Evolutionary conservation across 2,888 invertebrate genomes (phyloP), one percentile per base, ranked within the genome.

Genomic region (Aphidoletes aphidimyza): DNA sequence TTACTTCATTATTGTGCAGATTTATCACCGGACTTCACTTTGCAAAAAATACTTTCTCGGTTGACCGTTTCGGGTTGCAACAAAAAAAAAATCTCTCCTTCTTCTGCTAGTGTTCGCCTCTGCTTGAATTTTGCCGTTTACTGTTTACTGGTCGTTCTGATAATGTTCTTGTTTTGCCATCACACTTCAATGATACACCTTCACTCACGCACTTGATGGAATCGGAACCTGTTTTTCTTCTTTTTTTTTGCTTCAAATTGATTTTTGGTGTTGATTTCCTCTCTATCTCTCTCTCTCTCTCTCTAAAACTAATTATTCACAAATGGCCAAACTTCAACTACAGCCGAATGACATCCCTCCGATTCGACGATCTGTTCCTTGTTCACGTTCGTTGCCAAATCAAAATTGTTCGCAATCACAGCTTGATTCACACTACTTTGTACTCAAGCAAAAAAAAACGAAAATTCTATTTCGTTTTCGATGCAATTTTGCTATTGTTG

Each of bases 1-100:
- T 69, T 69, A 69, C 69, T 30, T 69, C 69, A 69, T 69, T 69
- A 69, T 69, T 69, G 69, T 69, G 69, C 69, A 69, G 69, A 69
- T 69, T 19, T 17, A 69, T 30, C 30, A 69, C 30, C 69, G 69
- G n/a, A 69, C 69, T 69, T 69, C 69, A 69, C 69, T 30, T 30
- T n/a, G 22, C 54, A 47, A 47, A 19, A n/a, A 54, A 54, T 69
- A 30, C 30, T 69, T 69, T 69, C 17, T 30, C 14, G 14, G 34
- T 69, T 30, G 69, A 14, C 5, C 5, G 2, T 30, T 69, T 6
- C 14, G 69, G 5, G 54, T 54, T 47, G 9, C 47, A 47, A 47
- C 14, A 17, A 19, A 17, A 17, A 11, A 54, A 54, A 54, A 26
- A 54, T 22, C 22, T 26, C 26, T 54, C 22, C 47, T 47, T 47